Evolutionary conservation across 1,140 invertebrate species (phyloP).

Genomic region (Diabrotica virgifera): DNA sequence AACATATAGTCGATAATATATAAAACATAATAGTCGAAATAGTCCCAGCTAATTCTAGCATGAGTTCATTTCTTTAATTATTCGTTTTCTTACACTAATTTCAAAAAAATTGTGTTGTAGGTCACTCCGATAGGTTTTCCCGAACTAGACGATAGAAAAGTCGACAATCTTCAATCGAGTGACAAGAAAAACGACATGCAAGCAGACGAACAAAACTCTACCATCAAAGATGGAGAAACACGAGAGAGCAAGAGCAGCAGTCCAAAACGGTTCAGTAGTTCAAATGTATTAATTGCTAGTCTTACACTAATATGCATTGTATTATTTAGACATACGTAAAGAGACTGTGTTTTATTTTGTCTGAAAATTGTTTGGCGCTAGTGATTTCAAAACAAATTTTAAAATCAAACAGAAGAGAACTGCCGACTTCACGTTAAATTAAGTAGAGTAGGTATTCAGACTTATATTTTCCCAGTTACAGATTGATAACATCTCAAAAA

Average conservation of each 20-base stretch:
- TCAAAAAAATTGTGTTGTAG: background rate
- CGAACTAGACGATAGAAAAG: slow-evolving; percentile 18
- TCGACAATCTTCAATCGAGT: slow-evolving; percentile 25
- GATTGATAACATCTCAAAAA: no score
- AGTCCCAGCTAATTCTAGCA: slow-evolving; percentile 20
- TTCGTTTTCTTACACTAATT: no score
- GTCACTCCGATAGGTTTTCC: slow-evolving; percentile 23
- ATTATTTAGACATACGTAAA: background rate
- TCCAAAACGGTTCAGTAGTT: slow-evolving; percentile 7
- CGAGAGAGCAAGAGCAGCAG: background rate
- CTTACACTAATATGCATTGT: background rate
- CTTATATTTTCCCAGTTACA: no score
- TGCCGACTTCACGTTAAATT: no score
- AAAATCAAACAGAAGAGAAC: no score
- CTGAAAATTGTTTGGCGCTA: no score
- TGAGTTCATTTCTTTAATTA: slow-evolving; percentile 22
- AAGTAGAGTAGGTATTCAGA: no score
- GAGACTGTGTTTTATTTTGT: background rate
- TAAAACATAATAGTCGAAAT: no score
- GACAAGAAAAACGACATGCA: slow-evolving; percentile 36
- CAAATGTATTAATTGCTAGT: background rate
- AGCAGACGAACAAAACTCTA: slow-evolving; percentile 29
- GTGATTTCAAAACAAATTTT: no score
- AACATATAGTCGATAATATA: no score
- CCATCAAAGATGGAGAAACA: slow-evolving; percentile 34